Conservation (phyloP, 2,113 vertebrate genomes). For the Cisticola juncidis region DNA sequence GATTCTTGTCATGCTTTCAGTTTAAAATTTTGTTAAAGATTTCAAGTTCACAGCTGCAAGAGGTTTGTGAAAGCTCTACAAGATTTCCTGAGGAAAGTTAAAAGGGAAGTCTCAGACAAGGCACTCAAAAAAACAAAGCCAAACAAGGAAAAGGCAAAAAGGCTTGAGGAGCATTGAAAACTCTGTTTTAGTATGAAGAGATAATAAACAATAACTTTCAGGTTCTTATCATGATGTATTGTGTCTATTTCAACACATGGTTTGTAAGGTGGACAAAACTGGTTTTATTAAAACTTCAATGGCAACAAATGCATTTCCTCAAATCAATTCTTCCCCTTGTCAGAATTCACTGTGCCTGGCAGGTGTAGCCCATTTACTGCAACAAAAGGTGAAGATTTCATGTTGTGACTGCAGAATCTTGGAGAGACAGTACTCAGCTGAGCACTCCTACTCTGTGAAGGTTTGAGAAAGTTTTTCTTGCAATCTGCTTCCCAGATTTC, state of each 20-base stretch:
- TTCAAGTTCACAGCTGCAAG: neutral
- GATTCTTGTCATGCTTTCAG: neutral
- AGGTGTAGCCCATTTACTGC: neutral
- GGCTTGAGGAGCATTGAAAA: neutral
- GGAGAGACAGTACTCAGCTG: neutral
- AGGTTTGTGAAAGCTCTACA: neutral
- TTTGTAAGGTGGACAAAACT: neutral
- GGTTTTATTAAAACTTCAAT: neutral
- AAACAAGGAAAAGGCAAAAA: conserved; percentile 21
- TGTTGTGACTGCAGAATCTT: neutral
- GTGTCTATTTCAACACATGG: conserved; percentile 9
- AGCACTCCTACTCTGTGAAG: neutral
- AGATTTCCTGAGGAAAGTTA: neutral
- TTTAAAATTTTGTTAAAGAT: neutral
- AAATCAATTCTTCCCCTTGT: neutral
- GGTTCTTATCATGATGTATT: neutral
- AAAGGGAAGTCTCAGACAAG: neutral
- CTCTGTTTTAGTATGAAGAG: conserved; percentile 1
- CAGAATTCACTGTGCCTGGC: neutral
- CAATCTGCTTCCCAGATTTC: neutral
- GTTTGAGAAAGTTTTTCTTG: neutral
- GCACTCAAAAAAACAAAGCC: conserved; percentile 15
- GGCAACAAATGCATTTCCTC: neutral
- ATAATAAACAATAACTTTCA: conserved; percentile 39
- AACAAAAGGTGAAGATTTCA: neutral